Conservation (phyloP, 2,113 vertebrate genomes). For the Gavialis gangeticus region DNA sequence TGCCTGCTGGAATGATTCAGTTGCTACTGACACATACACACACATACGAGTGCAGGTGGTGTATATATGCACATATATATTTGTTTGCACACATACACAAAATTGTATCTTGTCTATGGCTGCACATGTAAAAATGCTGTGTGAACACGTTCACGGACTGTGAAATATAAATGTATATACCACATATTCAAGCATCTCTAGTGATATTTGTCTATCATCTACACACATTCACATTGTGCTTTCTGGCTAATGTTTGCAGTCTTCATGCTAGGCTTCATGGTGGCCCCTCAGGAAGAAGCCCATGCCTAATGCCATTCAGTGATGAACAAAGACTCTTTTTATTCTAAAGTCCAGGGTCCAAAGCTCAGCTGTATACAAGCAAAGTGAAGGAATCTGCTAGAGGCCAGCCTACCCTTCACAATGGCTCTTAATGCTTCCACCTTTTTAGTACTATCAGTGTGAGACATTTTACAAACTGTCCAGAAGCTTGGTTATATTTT, state of each 20-base stretch:
- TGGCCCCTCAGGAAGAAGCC: constrained; percentile 90
- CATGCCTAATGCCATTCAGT: constrained; percentile 95
- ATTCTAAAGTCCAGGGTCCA: constrained; percentile 85
- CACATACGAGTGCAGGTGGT: not conserved
- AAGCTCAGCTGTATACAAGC: constrained; percentile 88
- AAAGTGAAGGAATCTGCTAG: constrained; percentile 85
- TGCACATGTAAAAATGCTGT: not conserved
- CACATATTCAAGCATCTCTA: constrained; percentile 29
- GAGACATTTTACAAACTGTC: constrained; percentile 72
- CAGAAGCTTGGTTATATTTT: constrained; percentile 69
- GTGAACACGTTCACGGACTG: not conserved
- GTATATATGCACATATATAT: not conserved
- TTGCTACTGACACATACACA: not conserved
- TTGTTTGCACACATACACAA: not conserved
- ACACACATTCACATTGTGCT: constrained; percentile 71
- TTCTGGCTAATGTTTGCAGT: constrained; percentile 84
- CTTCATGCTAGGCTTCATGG: constrained; percentile 85
- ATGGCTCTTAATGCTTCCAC: constrained; percentile 69
- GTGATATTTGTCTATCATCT: constrained; percentile 61
- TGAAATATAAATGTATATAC: not conserved
- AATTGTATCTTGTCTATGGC: not conserved
- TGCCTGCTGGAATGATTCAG: not conserved
- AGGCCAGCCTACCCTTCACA: constrained; percentile 76
- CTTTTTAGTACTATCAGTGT: constrained; percentile 78
- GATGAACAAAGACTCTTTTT: constrained; percentile 90